A percentile compares a stretch with the other conserved stretches of the same genome.
Evolutionary conservation across 2,888 invertebrate species (phyloP).

Genomic region (Lasius platythorax): DNA sequence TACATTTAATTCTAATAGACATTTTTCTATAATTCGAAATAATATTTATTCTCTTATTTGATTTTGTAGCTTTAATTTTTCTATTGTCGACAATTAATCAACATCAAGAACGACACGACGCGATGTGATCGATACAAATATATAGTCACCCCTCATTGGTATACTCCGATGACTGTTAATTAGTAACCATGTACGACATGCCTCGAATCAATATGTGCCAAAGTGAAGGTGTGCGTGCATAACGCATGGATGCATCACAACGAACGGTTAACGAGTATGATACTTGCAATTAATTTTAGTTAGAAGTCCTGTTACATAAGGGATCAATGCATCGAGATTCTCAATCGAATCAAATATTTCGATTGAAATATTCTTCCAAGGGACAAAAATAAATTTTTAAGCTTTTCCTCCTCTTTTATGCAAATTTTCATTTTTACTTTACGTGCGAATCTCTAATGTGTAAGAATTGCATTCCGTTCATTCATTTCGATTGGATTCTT

Average conservation of each 20-base stretch:
- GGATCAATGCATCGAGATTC: conserved; percentile 18
- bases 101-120: not conserved
- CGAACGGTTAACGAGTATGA: not conserved
- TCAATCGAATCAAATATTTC: not conserved
- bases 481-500: conserved; percentile 11
- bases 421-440: not conserved
- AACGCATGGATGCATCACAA: conserved; percentile 17
- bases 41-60: not conserved
- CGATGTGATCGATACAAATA: conserved; percentile 31
- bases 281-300: conserved; percentile 63
- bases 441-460: not conserved
- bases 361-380: not conserved
- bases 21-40: not conserved
- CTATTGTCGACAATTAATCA: conserved; percentile 5
- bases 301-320: conserved; percentile 47
- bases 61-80: not conserved
- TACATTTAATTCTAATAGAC: not conserved
- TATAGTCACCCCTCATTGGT: conserved; percentile 34
- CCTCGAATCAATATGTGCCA: conserved; percentile 20
- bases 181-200: conserved; percentile 38
- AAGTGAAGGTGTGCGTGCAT: conserved; percentile 8
- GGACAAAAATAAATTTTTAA: not conserved
- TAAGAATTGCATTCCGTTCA: not conserved
- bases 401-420: not conserved
- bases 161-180: conserved; percentile 60